phyloP scores from a whole-genome alignment of 2,888 invertebrate genomes.

The Microplitis manilae region DNA sequence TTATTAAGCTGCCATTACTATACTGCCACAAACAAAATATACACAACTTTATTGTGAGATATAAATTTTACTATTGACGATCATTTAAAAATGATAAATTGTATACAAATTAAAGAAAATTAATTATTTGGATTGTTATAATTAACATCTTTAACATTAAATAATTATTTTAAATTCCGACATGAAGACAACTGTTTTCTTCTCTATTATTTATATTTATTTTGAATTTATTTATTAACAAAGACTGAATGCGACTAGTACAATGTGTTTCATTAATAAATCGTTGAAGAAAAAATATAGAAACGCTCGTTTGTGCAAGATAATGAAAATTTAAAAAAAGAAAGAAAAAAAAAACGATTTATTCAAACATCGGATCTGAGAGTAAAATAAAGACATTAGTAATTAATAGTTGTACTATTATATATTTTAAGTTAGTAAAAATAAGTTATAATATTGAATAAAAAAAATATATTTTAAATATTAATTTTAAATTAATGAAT shows the following conservation, averaged over 20 bases:
- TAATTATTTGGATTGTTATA: not conserved
- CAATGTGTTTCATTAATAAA: constrained; percentile 52
- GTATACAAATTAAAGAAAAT: not conserved
- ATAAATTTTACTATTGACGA: constrained; percentile 35
- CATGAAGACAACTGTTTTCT: constrained; percentile 19
- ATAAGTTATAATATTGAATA: not conserved
- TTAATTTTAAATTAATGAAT: not conserved
- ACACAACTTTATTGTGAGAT: constrained; percentile 37
- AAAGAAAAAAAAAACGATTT: not conserved
- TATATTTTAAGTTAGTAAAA: not conserved
- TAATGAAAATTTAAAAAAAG: constrained; percentile 8
- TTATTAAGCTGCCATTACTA: constrained; percentile 67
- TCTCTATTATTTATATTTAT: constrained; percentile 30
- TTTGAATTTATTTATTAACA: constrained; percentile 61
- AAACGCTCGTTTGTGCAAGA: constrained; percentile 1
- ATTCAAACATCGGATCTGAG: constrained; percentile 12
- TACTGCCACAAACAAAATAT: constrained; percentile 66
- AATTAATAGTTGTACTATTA: not conserved
- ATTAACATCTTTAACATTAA: not conserved
- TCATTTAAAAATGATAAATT: constrained; percentile 1
- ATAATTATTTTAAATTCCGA: constrained; percentile 1
- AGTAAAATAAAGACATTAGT: constrained; percentile 7
- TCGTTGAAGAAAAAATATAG: constrained; percentile 18
- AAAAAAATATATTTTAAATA: not conserved
- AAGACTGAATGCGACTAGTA: constrained; percentile 67